Evolutionary conservation across 2,113 vertebrate genomes (phyloP), one percentile per base, ranked within the genome.

Genomic region (Ptilorrhoa leucosticta): DNA sequence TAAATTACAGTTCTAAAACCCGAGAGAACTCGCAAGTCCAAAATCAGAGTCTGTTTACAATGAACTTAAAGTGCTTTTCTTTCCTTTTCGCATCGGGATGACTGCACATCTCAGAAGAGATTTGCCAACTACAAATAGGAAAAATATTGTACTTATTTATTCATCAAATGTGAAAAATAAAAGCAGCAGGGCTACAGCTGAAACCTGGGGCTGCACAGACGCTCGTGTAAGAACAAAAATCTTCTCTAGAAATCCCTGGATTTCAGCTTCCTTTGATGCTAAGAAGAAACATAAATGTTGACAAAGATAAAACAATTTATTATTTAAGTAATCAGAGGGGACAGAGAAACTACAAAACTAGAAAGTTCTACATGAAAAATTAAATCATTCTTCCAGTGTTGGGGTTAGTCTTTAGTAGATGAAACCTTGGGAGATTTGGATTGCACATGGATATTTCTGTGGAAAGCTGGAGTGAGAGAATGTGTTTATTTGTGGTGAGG

Each of bases 121-220:
- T 87, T 80, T 86, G 3, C 61, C 78, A 76, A 2, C 82, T 61
- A 53, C 47, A 94, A 51, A 82, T 14, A 91, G 27, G 39, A 42
- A 84, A 63, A 83, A 64, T n/a, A 84, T 30, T 10, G 11, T 89
- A 39, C 78, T 92, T 93, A 93, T 92, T 90, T 84, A 81, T 87
- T 94, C 90, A 87, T 95, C 61, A 93, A 92, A 83, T 72, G 61
- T 85, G 72, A 75, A 68, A 91, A 94, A 81, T 64, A 86, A 91
- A 96, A 94, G 37, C 70, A 85, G 63, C 77, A 65, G 17, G 39
- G 45, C 45, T 75, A 10, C 64, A 63, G 58, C 60, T 71, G 91
- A 63, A 95, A 89, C 61, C 50, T 53, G 45, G 45, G 39, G 75
- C 44, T 94, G 39, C 37, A 28, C 42, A 71, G 72, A 37, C 15